phyloP scores from a whole-genome alignment of 2,113 vertebrate genomes.

The Aegithalos caudatus region DNA sequence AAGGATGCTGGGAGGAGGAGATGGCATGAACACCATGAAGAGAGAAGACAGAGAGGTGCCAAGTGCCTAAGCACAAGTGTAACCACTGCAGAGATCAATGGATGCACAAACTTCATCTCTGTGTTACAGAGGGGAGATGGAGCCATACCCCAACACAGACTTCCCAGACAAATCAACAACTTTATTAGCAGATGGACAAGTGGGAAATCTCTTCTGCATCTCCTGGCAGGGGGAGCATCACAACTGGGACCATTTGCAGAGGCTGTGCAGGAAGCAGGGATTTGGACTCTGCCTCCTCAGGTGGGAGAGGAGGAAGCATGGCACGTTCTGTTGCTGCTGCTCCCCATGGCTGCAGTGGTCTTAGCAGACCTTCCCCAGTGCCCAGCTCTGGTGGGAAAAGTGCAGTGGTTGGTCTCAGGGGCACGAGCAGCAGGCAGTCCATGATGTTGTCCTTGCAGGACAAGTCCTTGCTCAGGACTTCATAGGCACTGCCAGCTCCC shows the following conservation, averaged over 20 bases:
- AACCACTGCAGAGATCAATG: background rate
- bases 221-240: background rate
- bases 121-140: background rate
- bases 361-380: background rate
- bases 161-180: background rate
- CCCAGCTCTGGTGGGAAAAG: background rate
- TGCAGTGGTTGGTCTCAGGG: background rate
- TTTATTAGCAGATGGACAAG: background rate
- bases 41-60: background rate
- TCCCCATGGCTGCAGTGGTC: background rate
- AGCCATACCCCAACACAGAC: background rate
- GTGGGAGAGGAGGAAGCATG: background rate
- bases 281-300: background rate
- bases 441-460: background rate
- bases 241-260: background rate
- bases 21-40: background rate
- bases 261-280: background rate
- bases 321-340: background rate
- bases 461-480: background rate
- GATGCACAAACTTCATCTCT: background rate
- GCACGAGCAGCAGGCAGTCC: accelerated
- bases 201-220: background rate
- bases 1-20: background rate
- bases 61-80: background rate
- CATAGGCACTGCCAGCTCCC: accelerated